Conservation (phyloP, 2,797 vertebrate genomes). For the Scomberomorus guttatus region DNA sequence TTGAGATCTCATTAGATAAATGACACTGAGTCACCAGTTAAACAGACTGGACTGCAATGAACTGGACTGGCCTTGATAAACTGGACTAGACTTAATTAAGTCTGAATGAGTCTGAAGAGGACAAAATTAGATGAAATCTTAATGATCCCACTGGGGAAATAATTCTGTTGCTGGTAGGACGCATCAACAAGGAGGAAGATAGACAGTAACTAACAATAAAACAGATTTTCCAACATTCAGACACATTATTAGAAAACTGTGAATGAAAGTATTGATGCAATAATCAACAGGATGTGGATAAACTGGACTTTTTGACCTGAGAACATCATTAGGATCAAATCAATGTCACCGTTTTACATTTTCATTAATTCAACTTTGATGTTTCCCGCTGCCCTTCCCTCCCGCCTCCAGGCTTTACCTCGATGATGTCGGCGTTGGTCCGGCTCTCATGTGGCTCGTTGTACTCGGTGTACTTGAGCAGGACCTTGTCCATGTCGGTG, state of each 20-base stretch:
- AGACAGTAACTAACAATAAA: background rate
- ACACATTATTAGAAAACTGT: background rate
- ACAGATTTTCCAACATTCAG: background rate
- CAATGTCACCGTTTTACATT: background rate
- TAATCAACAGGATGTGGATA: background rate
- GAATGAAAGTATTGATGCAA: background rate
- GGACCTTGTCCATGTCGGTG: conserved; percentile 97
- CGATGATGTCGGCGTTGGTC: conserved; percentile 96
- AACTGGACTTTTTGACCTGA: background rate
- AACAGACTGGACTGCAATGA: conserved; percentile 12
- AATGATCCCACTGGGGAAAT: conserved; percentile 33
- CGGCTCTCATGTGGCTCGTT: conserved; percentile 97
- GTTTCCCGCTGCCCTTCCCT: background rate
- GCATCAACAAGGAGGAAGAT: background rate
- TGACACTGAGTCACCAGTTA: background rate
- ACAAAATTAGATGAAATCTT: conserved; percentile 39
- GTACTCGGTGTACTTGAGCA: conserved; percentile 97
- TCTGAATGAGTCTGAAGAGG: conserved; percentile 51
- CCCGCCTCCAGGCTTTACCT: conserved; percentile 84
- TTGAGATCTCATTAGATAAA: background rate
- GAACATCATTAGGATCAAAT: background rate
- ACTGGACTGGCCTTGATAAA: conserved; percentile 6
- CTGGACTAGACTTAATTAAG: conserved; percentile 44
- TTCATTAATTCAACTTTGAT: too few relatives aligned
- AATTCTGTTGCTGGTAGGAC: background rate